phyloP scores from a whole-genome alignment of 2,113 vertebrate genomes.

The human region GRCh38 chr4:37133001-37133500 shows the following conservation, averaged over 20 bases:
- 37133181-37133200: background rate
- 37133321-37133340: background rate
- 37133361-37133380: background rate
- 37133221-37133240: background rate
- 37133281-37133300: background rate
- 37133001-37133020: background rate
- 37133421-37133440: background rate
- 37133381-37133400: background rate
- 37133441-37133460: background rate
- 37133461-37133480: background rate
- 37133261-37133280: background rate
- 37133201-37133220: background rate
- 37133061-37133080: background rate
- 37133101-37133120: background rate
- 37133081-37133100: background rate
- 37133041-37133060: background rate
- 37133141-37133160: background rate
- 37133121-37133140: background rate
- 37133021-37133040: background rate
- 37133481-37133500: background rate
- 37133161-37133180: background rate
- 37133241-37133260: background rate
- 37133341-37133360: background rate
- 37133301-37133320: background rate
- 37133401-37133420: background rate